Percentiles rank a stretch among this genome's conserved stretches.
Evolutionary conservation across 1,140 invertebrate genomes (phyloP).

Genomic region (Bombus haemorrhoidalis): DNA sequence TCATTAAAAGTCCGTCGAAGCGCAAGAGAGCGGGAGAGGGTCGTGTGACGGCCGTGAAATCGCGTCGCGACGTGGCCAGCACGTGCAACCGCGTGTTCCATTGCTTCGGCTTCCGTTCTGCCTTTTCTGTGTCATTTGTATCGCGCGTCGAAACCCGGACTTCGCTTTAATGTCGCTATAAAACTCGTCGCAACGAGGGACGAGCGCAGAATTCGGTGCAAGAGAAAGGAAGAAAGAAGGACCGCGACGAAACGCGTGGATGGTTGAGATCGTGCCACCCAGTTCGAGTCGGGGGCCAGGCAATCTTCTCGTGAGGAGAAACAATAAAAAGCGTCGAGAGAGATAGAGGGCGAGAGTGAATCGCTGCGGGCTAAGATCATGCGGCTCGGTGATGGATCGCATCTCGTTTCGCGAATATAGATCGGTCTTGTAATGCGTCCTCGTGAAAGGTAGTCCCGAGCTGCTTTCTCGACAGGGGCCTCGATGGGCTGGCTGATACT

Average conservation of each 20-base stretch:
- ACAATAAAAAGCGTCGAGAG: conserved; percentile 17
- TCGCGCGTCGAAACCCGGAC: background rate
- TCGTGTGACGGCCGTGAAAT: conserved; percentile 42
- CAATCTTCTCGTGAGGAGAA: conserved; percentile 33
- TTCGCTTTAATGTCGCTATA: background rate
- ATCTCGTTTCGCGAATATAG: conserved; percentile 71
- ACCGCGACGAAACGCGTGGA: background rate
- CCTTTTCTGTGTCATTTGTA: background rate
- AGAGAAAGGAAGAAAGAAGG: background rate
- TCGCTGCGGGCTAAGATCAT: background rate
- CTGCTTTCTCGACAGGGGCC: conserved; percentile 56
- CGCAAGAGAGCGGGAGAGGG: background rate
- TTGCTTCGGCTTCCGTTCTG: conserved; percentile 1
- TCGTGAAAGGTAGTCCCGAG: conserved; percentile 6
- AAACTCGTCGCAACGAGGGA: background rate
- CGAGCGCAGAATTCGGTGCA: background rate
- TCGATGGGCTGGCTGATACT: conserved; percentile 66
- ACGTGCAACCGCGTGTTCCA: conserved; percentile 2
- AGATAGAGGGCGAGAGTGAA: background rate
- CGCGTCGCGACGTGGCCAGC: conserved; percentile 4
- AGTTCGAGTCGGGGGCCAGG: background rate
- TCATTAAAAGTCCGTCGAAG: conserved; percentile 48
- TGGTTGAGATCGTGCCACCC: conserved; percentile 21
- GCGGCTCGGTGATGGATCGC: conserved; percentile 69
- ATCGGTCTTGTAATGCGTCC: conserved; percentile 71